phyloP scores from a whole-genome alignment of 2,888 invertebrate genomes.

The Sinopyrophorus schimmeli region DNA sequence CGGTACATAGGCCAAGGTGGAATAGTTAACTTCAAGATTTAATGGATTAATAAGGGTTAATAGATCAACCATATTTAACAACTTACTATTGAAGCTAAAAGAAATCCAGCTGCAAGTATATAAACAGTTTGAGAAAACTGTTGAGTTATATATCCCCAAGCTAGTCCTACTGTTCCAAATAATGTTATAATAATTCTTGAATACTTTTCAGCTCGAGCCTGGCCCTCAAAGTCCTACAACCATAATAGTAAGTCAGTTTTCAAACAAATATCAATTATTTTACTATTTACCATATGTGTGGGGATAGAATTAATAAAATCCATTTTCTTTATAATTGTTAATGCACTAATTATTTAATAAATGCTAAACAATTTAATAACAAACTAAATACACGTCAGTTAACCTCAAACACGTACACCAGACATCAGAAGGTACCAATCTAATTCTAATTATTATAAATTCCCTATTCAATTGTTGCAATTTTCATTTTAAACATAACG shows the following conservation, averaged over 20 bases:
- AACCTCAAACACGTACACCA: too few species aligned
- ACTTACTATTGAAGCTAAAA: constrained; percentile 79
- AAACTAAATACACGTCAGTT: constrained; percentile 23
- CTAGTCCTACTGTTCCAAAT: constrained; percentile 87
- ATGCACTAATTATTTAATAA: too few species aligned
- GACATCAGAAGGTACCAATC: too few species aligned
- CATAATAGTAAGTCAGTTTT: constrained; percentile 8
- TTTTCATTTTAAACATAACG: too few species aligned
- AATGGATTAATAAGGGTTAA: constrained; percentile 17
- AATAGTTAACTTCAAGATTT: constrained; percentile 70
- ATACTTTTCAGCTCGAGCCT: constrained; percentile 84
- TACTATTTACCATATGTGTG: constrained; percentile 53
- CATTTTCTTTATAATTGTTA: constrained; percentile 22
- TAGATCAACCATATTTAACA: constrained; percentile 7
- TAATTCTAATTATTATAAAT: too few species aligned
- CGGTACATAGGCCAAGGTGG: constrained; percentile 98
- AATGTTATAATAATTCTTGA: constrained; percentile 88
- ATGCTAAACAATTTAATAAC: too few species aligned
- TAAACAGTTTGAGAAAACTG: constrained; percentile 96
- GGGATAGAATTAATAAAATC: constrained; percentile 45
- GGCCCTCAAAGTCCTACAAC: constrained; percentile 84
- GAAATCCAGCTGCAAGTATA: constrained; percentile 88
- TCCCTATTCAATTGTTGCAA: too few species aligned
- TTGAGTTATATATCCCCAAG: constrained; percentile 92
- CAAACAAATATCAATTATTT: neutral